phyloP scores from a whole-genome alignment of 2,797 vertebrate genomes.

The Ciconia nigra region DNA sequence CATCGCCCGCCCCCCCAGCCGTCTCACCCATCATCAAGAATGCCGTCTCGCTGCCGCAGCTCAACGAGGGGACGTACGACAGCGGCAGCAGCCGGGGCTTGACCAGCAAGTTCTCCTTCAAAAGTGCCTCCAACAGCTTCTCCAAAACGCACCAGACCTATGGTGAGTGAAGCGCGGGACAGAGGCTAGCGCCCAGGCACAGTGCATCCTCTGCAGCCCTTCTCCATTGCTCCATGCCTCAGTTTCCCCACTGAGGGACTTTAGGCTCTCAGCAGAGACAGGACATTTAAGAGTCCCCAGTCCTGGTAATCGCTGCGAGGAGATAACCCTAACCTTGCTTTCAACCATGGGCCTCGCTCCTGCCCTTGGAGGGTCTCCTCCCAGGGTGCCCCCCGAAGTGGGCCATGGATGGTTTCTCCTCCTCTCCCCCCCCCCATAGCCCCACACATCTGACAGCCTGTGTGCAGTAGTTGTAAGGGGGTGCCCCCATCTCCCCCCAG shows the following conservation, averaged over 20 bases:
- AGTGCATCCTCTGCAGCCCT: background rate
- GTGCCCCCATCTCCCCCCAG: background rate
- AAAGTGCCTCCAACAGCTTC: slow-evolving; percentile 76
- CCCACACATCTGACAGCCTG: background rate
- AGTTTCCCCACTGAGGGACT: background rate
- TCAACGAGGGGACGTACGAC: slow-evolving; percentile 79
- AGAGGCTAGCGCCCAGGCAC: background rate
- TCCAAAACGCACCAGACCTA: slow-evolving; percentile 80
- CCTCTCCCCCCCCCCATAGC: background rate
- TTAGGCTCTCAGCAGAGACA: background rate
- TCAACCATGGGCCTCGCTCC: background rate
- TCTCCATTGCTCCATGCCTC: background rate
- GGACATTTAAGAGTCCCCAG: background rate
- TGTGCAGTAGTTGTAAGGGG: background rate
- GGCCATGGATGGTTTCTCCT: background rate
- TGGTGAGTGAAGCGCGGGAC: slow-evolving; percentile 68
- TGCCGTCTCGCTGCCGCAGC: slow-evolving; percentile 90
- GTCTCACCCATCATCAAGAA: slow-evolving; percentile 97
- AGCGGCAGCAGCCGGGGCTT: background rate
- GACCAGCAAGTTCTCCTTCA: slow-evolving; percentile 78
- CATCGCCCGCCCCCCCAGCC: slow-evolving; percentile 81
- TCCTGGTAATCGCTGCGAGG: background rate
- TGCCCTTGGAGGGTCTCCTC: background rate
- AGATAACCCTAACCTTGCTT: background rate
- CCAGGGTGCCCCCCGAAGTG: background rate